Base-by-base conservation (phyloP, 2,113 vertebrate genomes). In the Naja naja region DNA sequence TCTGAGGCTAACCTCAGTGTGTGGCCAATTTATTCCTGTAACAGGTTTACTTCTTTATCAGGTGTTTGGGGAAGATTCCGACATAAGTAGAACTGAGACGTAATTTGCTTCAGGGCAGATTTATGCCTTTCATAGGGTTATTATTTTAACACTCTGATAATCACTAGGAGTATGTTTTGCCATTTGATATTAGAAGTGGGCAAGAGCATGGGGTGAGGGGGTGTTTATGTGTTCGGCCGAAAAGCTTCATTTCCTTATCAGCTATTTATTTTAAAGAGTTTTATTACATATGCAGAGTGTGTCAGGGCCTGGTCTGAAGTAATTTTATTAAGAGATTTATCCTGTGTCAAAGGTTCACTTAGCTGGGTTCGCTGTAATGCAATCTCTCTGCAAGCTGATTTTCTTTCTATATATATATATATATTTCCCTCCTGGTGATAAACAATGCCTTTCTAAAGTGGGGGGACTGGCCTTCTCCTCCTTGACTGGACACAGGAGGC, bases 1-100 rank as follows among this genome's bases (percentile, higher is more conserved):
- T 97, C 95, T 97, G 93, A 0, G 95, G 97, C 96, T 97, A 97
- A 97, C 97, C 97, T 97, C 91, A 96, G 94, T 97, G 96, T 97
- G 97, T 97, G 97, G 97, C 95, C 97, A 97, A 97, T 97, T 97
- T 97, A 97, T 97, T 97, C 97, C 96, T 96, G 95, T 96, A 97
- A 97, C 96, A 97, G 96, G 96, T 97, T 97, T 97, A 97, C 95
- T 97, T 94, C 94, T 97, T 97, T 97, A 96, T 97, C 97, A 96
- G 96, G 96, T 96, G 95, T 96, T 95, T 95, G 92, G 93, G 55
- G 95, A 95, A 96, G 96, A 96, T 96, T 96, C 97, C 95, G 94
- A 95, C 39, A 27, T 96, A 96, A 96, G 96, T 94, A 95, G 54
- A 94, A 95, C 94, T 52, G 95, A 96, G 95, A 92, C 94, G 87